Conservation (phyloP, 2,888 invertebrate genomes). For the Punctoribates punctum region DNA sequence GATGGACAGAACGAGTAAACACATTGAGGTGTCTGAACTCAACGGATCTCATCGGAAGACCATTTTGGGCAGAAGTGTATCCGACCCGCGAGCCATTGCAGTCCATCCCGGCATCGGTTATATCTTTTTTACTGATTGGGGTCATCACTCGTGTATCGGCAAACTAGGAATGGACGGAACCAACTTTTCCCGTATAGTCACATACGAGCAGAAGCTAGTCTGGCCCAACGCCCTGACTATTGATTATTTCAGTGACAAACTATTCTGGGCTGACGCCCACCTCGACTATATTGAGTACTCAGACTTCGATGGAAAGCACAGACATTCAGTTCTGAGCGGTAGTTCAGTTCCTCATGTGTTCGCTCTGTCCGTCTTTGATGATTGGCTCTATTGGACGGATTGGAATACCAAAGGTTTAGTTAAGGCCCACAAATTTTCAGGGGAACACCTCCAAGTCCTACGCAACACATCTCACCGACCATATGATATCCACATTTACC, state of each 20-base stretch:
- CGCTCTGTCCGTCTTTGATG: conserved; percentile 88
- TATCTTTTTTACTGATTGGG: conserved; percentile 92
- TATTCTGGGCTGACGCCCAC: conserved; percentile 98
- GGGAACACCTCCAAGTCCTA: conserved; percentile 64
- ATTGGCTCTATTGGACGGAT: conserved; percentile 89
- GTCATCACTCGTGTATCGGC: conserved; percentile 82
- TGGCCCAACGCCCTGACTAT: conserved; percentile 98
- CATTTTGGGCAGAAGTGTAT: conserved; percentile 71
- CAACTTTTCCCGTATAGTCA: conserved; percentile 78
- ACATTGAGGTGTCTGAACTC: conserved; percentile 89
- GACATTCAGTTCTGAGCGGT: conserved; percentile 76
- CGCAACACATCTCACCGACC: conserved; percentile 91
- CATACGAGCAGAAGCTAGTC: conserved; percentile 88
- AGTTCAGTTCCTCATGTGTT: conserved; percentile 86
- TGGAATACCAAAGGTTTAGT: conserved; percentile 94
- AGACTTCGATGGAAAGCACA: conserved; percentile 83
- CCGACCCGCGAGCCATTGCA: conserved; percentile 88
- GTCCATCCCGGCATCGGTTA: conserved; percentile 88
- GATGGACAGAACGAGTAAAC: conserved; percentile 91
- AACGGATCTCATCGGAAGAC: conserved; percentile 88
- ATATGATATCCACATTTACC: conserved; percentile 87
- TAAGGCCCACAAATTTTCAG: conserved; percentile 84
- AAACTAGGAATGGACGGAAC: conserved; percentile 96
- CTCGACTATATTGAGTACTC: conserved; percentile 89
- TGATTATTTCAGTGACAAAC: conserved; percentile 88